Evolutionary conservation across 2,113 vertebrate species (phyloP), one percentile per base, ranked within the genome.

Genomic region (Pituophis catenifer): DNA sequence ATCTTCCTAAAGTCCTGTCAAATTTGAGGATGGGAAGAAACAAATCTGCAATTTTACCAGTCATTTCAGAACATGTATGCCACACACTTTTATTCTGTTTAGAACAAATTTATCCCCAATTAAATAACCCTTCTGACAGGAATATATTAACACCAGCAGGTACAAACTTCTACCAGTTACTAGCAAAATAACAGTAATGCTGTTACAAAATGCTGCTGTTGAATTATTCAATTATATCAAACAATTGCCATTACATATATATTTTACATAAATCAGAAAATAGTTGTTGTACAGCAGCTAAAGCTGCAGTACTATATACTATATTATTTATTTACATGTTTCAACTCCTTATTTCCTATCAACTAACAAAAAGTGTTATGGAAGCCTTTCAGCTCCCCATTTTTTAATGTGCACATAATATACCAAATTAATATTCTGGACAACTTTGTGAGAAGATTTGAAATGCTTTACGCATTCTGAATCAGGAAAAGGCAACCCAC

Each of bases 41-140:
- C 88, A 94, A 91, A 88, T 24, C 26, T 44, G 88, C 90, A 94
- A 23, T 57, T 95, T 54, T 91, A 92, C 93, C 55, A 94, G 9
- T 4, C 88, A 29, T 92, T 93, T 94, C 94, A 90, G 94, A 29
- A 24, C 48, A 75, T 52, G 58, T 93, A 93, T 50, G 54, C 11
- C 0, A 92, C 93, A 89, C 15, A 93, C 55, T 19, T 95, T 52
- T 59, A 62, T 50, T 58, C 92, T 91, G 75, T 90, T 86, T 44
- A 52, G 12, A 52, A 12, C 65, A 85, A 85, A 57, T 90, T 52
- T 85, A 3, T 50, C 29, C 38, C 29, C 29, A 38, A 23, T 38
- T 33, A 29, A 70, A 1, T 29, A 50, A 75, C 23, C 88, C 26
- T 65, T 54, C 33, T 70, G 58, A 54, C 58, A 88, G 26, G 86